phyloP scores from a whole-genome alignment of 2,113 vertebrate genomes.

The Macquaria ambigua region DNA sequence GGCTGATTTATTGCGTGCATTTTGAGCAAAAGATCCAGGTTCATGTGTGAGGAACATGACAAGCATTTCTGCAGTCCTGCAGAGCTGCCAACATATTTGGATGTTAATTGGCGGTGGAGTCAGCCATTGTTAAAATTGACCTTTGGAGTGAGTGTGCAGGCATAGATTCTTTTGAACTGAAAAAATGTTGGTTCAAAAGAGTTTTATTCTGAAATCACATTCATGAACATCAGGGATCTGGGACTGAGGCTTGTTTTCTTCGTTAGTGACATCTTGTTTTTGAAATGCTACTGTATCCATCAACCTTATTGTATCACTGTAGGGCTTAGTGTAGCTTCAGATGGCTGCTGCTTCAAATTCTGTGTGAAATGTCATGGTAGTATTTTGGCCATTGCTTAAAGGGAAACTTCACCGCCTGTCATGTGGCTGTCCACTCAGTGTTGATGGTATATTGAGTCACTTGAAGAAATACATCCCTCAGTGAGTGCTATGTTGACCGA shows the following conservation, averaged over 20 bases:
- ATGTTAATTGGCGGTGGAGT: constrained; percentile 52
- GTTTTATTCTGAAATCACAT: neutral
- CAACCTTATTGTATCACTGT: neutral
- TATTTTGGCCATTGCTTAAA: neutral
- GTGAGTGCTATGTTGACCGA: too few species aligned
- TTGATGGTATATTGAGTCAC: too few species aligned
- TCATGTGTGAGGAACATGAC: constrained; percentile 35
- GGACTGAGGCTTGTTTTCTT: neutral
- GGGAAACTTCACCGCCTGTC: too few species aligned
- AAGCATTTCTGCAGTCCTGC: constrained; percentile 14
- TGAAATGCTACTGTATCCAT: neutral
- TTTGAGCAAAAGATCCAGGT: constrained; percentile 17
- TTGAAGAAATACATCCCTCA: too few species aligned
- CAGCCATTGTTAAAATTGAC: constrained; percentile 57
- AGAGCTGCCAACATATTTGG: constrained; percentile 9
- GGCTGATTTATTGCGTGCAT: constrained; percentile 19
- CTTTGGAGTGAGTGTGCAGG: constrained; percentile 39
- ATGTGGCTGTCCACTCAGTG: too few species aligned
- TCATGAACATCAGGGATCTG: neutral
- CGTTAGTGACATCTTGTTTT: neutral
- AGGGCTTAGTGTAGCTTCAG: neutral
- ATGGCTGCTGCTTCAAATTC: too few species aligned
- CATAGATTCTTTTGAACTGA: neutral
- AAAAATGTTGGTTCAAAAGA: neutral
- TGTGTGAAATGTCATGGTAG: neutral